Percentiles rank a stretch among this genome's conserved stretches.
phyloP scores from a whole-genome alignment of 2,888 invertebrate species.

The Stomorhina lunata region DNA sequence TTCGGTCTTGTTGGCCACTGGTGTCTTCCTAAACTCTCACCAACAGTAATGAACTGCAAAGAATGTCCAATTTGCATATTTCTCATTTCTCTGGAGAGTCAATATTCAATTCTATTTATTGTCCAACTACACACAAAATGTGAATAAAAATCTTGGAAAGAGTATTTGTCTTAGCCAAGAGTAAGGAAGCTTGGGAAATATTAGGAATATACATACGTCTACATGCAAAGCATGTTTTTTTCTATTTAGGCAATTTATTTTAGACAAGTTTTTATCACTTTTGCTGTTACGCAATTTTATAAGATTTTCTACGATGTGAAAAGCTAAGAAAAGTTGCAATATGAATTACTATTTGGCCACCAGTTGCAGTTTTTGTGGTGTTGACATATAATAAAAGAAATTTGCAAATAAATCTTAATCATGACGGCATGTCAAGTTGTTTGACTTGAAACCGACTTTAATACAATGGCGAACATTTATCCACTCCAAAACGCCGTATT shows the following conservation, averaged over 20 bases:
- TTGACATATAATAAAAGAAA: not conserved
- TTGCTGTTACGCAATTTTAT: not conserved
- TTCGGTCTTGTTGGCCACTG: not conserved
- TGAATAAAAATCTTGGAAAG: not conserved
- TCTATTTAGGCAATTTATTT: constrained; percentile 10
- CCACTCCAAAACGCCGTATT: not conserved
- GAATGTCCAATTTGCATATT: constrained; percentile 60
- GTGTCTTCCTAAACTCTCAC: constrained; percentile 6
- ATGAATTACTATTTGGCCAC: not conserved
- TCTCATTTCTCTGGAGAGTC: constrained; percentile 50
- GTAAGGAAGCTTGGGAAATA: too few relatives aligned
- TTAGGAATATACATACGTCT: too few relatives aligned
- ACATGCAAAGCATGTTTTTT: not conserved
- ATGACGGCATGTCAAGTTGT: not conserved
- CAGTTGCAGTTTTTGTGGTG: not conserved
- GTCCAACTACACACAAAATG: not conserved
- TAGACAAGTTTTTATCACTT: constrained; percentile 18
- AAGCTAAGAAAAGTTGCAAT: not conserved
- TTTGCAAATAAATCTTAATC: constrained; percentile 36
- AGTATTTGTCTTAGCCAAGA: constrained; percentile 6
- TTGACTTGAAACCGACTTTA: not conserved
- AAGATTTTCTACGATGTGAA: not conserved
- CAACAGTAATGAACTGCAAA: constrained; percentile 30
- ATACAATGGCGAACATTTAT: not conserved
- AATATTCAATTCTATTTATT: constrained; percentile 25